Percentiles rank a stretch among this genome's conserved stretches.
Conservation (phyloP, 2,888 invertebrate species). For the Trachelus iudaicus region DNA sequence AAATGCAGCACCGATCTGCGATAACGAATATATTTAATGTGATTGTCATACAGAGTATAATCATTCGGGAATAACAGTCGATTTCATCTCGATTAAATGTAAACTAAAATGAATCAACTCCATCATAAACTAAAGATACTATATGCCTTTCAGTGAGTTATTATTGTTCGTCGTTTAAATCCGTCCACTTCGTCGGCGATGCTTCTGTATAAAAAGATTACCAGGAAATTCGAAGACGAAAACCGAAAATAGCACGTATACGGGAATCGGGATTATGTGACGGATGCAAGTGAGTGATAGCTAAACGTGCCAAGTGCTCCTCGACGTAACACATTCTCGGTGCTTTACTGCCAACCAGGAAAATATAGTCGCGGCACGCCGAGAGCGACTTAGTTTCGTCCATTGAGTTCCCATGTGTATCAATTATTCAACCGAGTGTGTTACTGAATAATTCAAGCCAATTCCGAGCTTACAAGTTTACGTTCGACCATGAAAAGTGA, state of each 20-base stretch:
- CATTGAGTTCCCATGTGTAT: conserved; percentile 41
- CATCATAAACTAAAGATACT: neutral
- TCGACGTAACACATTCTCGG: conserved; percentile 31
- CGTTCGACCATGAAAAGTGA: conserved; percentile 32
- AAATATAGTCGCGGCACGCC: conserved; percentile 31
- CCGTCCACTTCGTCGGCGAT: neutral
- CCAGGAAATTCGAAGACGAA: neutral
- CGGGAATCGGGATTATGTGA: neutral
- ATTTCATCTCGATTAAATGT: neutral
- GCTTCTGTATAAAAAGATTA: neutral
- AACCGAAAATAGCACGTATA: neutral
- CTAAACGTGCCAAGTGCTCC: neutral
- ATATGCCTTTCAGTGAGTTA: neutral
- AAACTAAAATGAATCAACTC: neutral
- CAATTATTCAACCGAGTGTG: conserved; percentile 52
- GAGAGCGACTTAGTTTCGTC: conserved; percentile 10
- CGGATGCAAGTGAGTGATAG: neutral
- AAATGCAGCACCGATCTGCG: neutral
- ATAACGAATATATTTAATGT: neutral
- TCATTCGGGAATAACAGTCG: neutral
- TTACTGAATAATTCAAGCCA: conserved; percentile 49
- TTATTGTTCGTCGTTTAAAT: neutral
- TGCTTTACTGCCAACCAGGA: conserved; percentile 36
- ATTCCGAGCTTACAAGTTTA: conserved; percentile 42
- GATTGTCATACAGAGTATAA: neutral